Evolutionary conservation across 2,113 vertebrate species (phyloP).

Genomic region (Phylloscopus trochilus): DNA sequence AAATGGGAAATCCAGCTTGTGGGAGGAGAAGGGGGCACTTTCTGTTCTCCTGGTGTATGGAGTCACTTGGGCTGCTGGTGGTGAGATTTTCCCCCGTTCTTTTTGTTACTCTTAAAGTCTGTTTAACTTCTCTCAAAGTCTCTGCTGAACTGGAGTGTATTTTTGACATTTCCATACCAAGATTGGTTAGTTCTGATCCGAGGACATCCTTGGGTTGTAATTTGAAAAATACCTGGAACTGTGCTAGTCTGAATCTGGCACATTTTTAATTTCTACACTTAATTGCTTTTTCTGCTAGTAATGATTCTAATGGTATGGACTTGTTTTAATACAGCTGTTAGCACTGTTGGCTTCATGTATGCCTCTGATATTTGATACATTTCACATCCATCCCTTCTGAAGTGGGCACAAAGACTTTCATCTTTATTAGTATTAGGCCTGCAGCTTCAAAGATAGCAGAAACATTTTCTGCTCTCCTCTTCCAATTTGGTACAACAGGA

Average conservation of each 20-base stretch:
- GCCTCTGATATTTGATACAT: background rate
- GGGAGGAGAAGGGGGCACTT: accelerated
- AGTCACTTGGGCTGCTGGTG: accelerated
- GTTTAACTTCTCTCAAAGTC: background rate
- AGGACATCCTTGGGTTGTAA: background rate
- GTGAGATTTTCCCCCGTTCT: background rate
- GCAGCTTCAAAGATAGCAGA: background rate
- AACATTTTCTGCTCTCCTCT: background rate
- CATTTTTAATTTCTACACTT: background rate
- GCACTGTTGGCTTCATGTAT: background rate
- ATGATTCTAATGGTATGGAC: background rate
- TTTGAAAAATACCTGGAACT: background rate
- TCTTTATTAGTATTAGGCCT: slow-evolving; percentile 23
- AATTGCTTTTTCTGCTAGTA: background rate
- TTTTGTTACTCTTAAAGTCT: background rate
- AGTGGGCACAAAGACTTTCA: background rate
- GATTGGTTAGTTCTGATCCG: background rate
- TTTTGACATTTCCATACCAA: background rate
- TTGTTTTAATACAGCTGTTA: background rate
- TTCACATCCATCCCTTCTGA: background rate
- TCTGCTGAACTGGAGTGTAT: background rate
- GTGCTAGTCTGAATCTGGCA: background rate
- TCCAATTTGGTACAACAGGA: background rate
- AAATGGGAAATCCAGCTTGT: background rate
- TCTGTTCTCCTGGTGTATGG: background rate